A percentile compares a stretch with the other conserved stretches of the same genome.
phyloP scores from a whole-genome alignment of 2,888 invertebrate genomes.

The Leistus spinibarbis region DNA sequence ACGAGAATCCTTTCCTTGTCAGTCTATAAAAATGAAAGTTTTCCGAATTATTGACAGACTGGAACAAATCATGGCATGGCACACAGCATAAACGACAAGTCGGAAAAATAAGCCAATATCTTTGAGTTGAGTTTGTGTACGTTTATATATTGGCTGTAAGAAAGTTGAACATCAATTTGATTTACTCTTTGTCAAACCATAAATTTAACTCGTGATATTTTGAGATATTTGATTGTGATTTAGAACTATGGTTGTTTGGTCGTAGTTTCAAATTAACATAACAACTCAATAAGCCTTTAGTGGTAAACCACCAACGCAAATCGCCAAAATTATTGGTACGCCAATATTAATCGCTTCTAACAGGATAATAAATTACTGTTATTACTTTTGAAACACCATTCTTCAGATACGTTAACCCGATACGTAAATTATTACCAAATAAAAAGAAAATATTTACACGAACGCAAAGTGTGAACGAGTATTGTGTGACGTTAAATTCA shows the following conservation, averaged over 20 bases:
- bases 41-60: constrained; percentile 21
- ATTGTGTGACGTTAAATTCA: too few species aligned
- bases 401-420: neutral
- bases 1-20: constrained; percentile 18
- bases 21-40: constrained; percentile 20
- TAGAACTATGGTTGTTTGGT: neutral
- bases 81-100: neutral
- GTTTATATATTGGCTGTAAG: constrained; percentile 3
- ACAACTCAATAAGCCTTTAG: constrained; percentile 28
- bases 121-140: neutral
- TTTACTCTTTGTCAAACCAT: constrained; percentile 26
- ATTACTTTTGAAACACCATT: neutral
- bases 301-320: constrained; percentile 5
- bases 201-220: constrained; percentile 23
- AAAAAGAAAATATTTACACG: too few species aligned
- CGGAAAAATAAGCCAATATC: neutral
- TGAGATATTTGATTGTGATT: constrained; percentile 1
- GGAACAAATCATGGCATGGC: constrained; percentile 8
- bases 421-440: neutral
- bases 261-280: constrained; percentile 32
- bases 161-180: constrained; percentile 1
- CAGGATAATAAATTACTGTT: neutral
- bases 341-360: constrained; percentile 18
- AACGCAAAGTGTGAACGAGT: too few species aligned
- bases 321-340: constrained; percentile 30